These are phyloP conservation scores for Sander lucioperca DNA, from an alignment of 2,113 vertebrate species.

Conservation along the genomic window DNA sequence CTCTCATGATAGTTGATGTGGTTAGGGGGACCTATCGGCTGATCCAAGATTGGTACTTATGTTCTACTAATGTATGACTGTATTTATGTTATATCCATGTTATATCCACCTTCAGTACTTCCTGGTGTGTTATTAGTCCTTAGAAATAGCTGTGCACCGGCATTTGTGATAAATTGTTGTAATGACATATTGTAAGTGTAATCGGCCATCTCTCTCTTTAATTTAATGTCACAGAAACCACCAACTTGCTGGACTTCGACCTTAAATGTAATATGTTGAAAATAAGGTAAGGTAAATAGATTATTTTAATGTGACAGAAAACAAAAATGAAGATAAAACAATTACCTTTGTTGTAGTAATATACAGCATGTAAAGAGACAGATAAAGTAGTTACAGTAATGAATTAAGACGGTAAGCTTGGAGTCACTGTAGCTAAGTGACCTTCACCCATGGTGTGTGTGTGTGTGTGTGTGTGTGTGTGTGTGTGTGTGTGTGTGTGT, in stretches of 20 bases:
- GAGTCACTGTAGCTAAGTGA: conserved; percentile 46
- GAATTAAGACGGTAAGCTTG: conserved; percentile 46
- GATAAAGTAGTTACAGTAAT: conserved; percentile 36
- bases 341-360: not conserved
- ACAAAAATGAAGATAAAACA: not conserved
- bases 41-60: not conserved
- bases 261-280: not conserved
- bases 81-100: not conserved
- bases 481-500: conserved; percentile 1
- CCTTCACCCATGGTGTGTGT: conserved; percentile 45
- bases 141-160: not conserved
- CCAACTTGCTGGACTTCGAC: not conserved
- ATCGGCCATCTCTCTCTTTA: not conserved
- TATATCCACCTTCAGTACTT: not conserved
- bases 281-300: not conserved
- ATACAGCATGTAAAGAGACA: conserved; percentile 7
- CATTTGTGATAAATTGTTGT: not conserved
- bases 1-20: not conserved
- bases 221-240: not conserved
- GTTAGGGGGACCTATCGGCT: not conserved
- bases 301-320: conserved; percentile 12
- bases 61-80: not conserved
- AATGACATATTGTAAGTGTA: not conserved
- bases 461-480: not conserved
- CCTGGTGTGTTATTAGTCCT: not conserved